Base-by-base conservation (phyloP, 92 coral and sea anemone genomes). In the Virgularia gustaviana region DNA sequence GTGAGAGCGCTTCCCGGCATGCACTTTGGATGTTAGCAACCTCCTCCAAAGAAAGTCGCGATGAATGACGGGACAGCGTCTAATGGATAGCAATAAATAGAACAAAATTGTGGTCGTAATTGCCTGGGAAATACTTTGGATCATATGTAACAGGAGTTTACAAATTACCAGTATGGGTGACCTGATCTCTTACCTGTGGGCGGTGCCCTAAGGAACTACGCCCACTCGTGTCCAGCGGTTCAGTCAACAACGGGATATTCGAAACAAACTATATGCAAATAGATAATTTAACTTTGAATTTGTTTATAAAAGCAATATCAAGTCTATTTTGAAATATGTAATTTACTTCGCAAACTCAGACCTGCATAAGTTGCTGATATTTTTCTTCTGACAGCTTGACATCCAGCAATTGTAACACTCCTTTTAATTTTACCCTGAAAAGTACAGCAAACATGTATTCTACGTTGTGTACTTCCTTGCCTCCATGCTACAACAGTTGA, bases 1-100 rank as follows among this genome's bases (percentile, higher is more conserved):
- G 51, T 34, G 58, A 37, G 8, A 68, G 56, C 47, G 75, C 75
- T 45, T 68, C 61, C 36, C 75, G 75, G 34, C 44, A 44, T 19
- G 47, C 55, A 37, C 3, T 49, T 75, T 92, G 88, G 39, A 92
- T 90, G 52, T 82, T 75, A 49, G 75, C 81, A 6, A 87, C 96
- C 64, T 89, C 98, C 34, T 87, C 90, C 23, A 92, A 74, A 6
- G 98, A 92, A 29, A 92, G 77, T 4, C 96, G 88, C 1, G 98
- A 92, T 6, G 96, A 62, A 57, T 86, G 85, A 6, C 80, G 82
- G 28, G 75, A 68, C 34, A 68, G 52, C 11, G 75, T 68, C 75
- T 68, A 47, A n/a, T 1, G 35, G 35, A n/a, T 2, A 57, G 25
- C 19, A 34, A 2, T 12, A 60, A 22, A n/a, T 0, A 12, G 1